Percentiles rank a stretch among this genome's conserved stretches.
Conservation (phyloP, 1,140 invertebrate genomes). For the Heliconius nattereri region DNA sequence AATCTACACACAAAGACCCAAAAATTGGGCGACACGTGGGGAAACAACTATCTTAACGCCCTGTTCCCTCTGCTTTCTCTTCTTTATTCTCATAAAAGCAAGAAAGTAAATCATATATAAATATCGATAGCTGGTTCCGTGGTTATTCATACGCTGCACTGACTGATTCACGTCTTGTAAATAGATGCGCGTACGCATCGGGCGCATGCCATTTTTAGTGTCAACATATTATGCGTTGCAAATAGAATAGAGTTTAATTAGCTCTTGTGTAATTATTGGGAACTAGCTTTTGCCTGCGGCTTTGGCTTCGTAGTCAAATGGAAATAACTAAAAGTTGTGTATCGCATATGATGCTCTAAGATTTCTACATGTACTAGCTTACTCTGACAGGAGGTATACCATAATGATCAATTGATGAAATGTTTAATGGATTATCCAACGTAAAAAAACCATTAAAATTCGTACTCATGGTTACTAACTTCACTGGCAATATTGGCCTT, state of each 20-base stretch:
- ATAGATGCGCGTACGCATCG: constrained; percentile 42
- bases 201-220: constrained; percentile 39
- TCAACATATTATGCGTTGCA: constrained; percentile 31
- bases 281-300: background rate
- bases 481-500: no score
- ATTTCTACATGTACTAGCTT: no score
- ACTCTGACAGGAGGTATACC: no score
- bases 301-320: no score
- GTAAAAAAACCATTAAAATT: no score
- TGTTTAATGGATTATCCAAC: no score
- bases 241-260: constrained; percentile 40
- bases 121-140: constrained; percentile 29
- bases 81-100: background rate
- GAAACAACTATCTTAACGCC: background rate
- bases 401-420: no score
- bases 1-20: no score
- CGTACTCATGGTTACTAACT: no score
- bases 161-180: constrained; percentile 38
- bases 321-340: no score
- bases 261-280: constrained; percentile 21
- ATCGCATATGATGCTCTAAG: no score
- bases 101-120: background rate
- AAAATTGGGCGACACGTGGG: no score
- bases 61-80: background rate
- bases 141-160: constrained; percentile 35